phyloP scores from a whole-genome alignment of 2,797 vertebrate genomes.

The Sebastiscus albofasciatus region DNA sequence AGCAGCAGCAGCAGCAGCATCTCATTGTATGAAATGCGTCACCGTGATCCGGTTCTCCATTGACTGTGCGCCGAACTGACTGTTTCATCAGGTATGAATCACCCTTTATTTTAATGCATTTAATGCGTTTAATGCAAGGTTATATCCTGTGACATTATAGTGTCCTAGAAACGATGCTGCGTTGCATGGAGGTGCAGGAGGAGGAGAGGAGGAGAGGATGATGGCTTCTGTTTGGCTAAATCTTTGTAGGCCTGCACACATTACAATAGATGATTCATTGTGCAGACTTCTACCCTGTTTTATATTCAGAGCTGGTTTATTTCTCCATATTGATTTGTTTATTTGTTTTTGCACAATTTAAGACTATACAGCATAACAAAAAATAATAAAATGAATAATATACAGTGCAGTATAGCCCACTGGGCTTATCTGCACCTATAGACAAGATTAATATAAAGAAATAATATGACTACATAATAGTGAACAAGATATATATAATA shows the following conservation, averaged over 20 bases:
- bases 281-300: not conserved
- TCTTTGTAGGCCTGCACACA: conserved; percentile 42
- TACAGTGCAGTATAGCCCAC: too few relatives aligned
- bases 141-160: not conserved
- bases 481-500: too few relatives aligned
- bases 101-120: not conserved
- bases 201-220: not conserved
- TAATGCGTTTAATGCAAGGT: not conserved
- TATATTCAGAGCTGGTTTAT: not conserved
- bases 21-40: conserved; percentile 80
- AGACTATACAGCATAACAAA: too few relatives aligned
- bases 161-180: conserved; percentile 9
- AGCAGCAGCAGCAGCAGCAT: conserved; percentile 48
- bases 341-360: too few relatives aligned
- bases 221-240: conserved; percentile 11
- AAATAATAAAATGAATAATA: too few relatives aligned
- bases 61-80: conserved; percentile 50
- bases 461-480: too few relatives aligned
- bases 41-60: conserved; percentile 66
- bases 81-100: conserved; percentile 62
- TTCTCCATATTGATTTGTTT: too few relatives aligned
- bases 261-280: conserved; percentile 47
- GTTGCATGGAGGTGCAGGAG: conserved; percentile 1
- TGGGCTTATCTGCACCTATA: too few relatives aligned
- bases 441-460: too few relatives aligned